Conservation (phyloP, 2,113 vertebrate genomes). For the Eretmochelys imbricata region DNA sequence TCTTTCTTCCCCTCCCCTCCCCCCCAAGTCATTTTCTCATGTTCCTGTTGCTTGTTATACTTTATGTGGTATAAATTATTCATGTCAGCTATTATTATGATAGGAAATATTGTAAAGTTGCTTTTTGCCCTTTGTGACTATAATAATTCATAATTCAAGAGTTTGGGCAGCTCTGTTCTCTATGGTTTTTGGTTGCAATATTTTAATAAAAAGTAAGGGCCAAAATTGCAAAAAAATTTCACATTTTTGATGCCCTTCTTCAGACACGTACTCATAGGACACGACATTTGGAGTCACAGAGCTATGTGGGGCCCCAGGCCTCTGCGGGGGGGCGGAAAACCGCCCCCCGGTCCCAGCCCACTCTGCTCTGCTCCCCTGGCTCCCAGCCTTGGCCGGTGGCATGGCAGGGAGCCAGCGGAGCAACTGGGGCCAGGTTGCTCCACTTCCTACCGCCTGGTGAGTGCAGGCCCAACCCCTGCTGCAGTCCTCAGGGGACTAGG, state of each 20-base stretch:
- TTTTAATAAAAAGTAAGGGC: slow-evolving; percentile 47
- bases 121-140: slow-evolving; percentile 15
- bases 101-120: not conserved
- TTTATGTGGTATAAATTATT: slow-evolving; percentile 7
- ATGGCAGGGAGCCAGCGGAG: too few species aligned
- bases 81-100: slow-evolving; percentile 13
- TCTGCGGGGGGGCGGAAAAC: too few species aligned
- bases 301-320: too few species aligned
- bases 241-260: not conserved
- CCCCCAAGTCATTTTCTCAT: not conserved
- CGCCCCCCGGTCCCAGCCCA: too few species aligned
- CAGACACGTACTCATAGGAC: not conserved
- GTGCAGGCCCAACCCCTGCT: too few species aligned
- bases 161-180: slow-evolving; percentile 31
- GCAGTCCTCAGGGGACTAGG: too few species aligned
- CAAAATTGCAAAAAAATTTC: slow-evolving; percentile 15
- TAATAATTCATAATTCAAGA: not conserved
- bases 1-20: not conserved
- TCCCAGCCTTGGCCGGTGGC: too few species aligned
- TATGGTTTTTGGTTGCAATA: slow-evolving; percentile 12
- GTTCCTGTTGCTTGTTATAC: not conserved
- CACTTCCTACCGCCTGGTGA: too few species aligned
- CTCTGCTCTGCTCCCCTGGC: too few species aligned
- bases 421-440: too few species aligned
- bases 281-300: not conserved